phyloP scores from a whole-genome alignment of 2,797 vertebrate species.

The Vireo griseus region DNA sequence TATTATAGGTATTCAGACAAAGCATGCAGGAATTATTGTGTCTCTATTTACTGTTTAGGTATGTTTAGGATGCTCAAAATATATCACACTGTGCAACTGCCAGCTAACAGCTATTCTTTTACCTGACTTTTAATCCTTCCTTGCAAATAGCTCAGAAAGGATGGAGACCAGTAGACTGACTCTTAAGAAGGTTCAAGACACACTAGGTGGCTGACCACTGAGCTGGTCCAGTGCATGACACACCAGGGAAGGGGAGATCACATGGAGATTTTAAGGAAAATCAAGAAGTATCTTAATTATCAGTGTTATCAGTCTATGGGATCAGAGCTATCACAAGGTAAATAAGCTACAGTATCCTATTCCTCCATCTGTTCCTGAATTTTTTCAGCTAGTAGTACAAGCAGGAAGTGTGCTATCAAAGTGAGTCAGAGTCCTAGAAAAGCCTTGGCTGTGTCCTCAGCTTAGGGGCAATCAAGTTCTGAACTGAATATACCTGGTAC shows the following conservation, averaged over 20 bases:
- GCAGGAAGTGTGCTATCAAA: neutral
- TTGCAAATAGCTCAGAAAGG: neutral
- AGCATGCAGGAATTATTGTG: neutral
- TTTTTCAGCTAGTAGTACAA: neutral
- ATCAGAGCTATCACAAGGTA: neutral
- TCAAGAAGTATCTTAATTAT: neutral
- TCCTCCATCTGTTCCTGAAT: neutral
- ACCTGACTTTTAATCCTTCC: neutral
- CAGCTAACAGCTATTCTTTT: neutral
- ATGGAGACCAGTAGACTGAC: neutral
- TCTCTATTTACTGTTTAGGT: neutral
- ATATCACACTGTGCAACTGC: neutral
- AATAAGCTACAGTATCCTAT: neutral
- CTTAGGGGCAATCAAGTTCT: neutral
- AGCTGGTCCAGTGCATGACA: neutral
- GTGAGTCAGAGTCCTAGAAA: neutral
- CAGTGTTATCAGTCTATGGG: neutral
- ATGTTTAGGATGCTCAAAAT: neutral
- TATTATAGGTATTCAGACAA: neutral
- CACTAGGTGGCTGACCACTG: neutral
- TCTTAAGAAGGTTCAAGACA: neutral
- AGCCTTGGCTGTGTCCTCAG: neutral
- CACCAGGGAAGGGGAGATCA: neutral
- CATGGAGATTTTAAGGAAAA: neutral
- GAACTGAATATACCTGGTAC: neutral